Evolutionary conservation across 1,140 invertebrate species (phyloP).

Genomic region (Drosophila pachea): DNA sequence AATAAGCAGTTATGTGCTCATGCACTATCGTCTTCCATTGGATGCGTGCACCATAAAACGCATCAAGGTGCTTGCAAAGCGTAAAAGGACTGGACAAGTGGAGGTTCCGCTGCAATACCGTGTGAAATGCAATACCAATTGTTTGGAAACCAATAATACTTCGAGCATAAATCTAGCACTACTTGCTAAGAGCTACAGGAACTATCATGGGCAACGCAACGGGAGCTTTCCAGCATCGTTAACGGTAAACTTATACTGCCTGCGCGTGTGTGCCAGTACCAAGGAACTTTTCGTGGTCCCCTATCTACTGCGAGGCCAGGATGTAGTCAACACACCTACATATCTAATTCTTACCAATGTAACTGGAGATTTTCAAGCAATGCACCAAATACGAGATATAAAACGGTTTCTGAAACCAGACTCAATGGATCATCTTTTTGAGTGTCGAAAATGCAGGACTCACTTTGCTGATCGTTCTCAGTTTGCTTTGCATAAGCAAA

Average conservation of each 20-base stretch:
- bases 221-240: constrained; percentile 29
- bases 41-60: constrained; percentile 48
- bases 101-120: constrained; percentile 53
- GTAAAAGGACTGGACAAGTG: constrained; percentile 13
- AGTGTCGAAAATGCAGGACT: constrained; percentile 43
- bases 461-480: constrained; percentile 43
- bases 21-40: constrained; percentile 28
- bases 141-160: background rate
- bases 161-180: constrained; percentile 11
- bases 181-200: constrained; percentile 37
- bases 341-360: constrained; percentile 56
- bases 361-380: constrained; percentile 36
- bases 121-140: constrained; percentile 24
- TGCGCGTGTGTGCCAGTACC: constrained; percentile 52
- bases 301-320: constrained; percentile 40
- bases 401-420: constrained; percentile 39
- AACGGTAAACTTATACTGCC: constrained; percentile 44
- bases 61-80: constrained; percentile 46
- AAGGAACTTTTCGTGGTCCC: constrained; percentile 55
- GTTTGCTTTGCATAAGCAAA: constrained; percentile 47
- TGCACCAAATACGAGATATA: constrained; percentile 41
- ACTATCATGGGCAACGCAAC: constrained; percentile 21
- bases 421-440: constrained; percentile 35
- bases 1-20: constrained; percentile 47
- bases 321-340: constrained; percentile 49